phyloP scores from a whole-genome alignment of 2,113 vertebrate genomes.

The Cochlearius cochlearius region DNA sequence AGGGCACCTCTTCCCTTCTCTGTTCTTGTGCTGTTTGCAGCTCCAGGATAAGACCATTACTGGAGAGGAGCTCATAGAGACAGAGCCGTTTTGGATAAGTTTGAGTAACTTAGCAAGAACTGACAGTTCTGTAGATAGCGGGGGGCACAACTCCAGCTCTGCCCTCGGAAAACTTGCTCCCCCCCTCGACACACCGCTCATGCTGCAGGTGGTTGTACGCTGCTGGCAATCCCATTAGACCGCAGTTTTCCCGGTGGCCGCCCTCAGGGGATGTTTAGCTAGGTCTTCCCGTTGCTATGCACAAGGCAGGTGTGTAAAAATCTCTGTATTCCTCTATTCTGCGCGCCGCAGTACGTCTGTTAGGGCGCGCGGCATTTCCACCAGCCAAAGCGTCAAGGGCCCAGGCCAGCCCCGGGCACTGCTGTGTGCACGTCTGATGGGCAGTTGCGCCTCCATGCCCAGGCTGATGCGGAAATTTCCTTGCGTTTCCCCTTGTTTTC shows the following conservation, averaged over 20 bases:
- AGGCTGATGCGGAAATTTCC: background rate
- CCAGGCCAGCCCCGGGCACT: background rate
- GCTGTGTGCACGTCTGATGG: background rate
- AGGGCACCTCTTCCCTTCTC: background rate
- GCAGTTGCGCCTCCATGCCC: background rate
- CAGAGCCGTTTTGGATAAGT: accelerated
- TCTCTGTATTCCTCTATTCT: background rate
- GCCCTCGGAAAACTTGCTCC: background rate
- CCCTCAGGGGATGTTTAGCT: background rate
- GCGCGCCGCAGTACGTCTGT: background rate
- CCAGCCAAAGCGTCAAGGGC: background rate
- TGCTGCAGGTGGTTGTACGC: accelerated
- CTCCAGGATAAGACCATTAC: accelerated
- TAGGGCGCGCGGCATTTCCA: background rate
- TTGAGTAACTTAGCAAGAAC: background rate
- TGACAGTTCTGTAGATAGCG: background rate
- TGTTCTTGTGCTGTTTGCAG: background rate
- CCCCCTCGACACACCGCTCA: background rate
- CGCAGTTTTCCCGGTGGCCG: background rate
- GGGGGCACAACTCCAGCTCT: background rate
- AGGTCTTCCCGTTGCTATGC: background rate
- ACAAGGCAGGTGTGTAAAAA: background rate
- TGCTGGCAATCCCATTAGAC: background rate
- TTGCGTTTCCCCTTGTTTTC: background rate
- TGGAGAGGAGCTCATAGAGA: background rate